Evolutionary conservation across 2,888 invertebrate genomes (phyloP).

Genomic region (Caenorhabditis japonica): DNA sequence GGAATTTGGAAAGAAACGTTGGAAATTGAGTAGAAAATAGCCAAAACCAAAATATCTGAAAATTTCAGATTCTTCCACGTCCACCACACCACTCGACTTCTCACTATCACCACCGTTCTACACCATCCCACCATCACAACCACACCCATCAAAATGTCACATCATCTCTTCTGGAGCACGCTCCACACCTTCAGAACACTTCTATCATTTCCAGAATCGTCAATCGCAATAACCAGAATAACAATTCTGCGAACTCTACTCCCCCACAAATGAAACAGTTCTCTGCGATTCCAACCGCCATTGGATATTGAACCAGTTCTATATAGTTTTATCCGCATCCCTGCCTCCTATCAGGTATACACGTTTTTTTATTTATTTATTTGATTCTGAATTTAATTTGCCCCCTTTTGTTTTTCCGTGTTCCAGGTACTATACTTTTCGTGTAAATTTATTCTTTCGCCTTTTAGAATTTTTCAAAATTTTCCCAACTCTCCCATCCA

Average conservation of each 20-base stretch:
- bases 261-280: slow-evolving; percentile 18
- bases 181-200: not conserved
- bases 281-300: slow-evolving; percentile 24
- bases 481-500: not conserved
- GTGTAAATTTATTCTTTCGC: not conserved
- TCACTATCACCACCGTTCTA: slow-evolving; percentile 1
- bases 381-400: slow-evolving; percentile 2
- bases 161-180: not conserved
- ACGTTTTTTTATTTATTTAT: not conserved
- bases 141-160: not conserved
- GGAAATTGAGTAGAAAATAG: too few relatives aligned
- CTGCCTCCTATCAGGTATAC: not conserved
- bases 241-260: not conserved
- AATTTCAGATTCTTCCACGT: slow-evolving; percentile 49
- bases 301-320: slow-evolving; percentile 23
- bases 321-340: slow-evolving; percentile 12
- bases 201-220: slow-evolving; percentile 32
- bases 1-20: not conserved
- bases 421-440: slow-evolving; percentile 1
- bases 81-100: slow-evolving; percentile 55
- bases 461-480: not conserved
- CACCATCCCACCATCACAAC: not conserved
- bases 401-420: not conserved
- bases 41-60: too few relatives aligned
- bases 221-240: slow-evolving; percentile 6